phyloP scores from a whole-genome alignment of 2,888 invertebrate genomes.

The Hemistola chrysoprasaria region DNA sequence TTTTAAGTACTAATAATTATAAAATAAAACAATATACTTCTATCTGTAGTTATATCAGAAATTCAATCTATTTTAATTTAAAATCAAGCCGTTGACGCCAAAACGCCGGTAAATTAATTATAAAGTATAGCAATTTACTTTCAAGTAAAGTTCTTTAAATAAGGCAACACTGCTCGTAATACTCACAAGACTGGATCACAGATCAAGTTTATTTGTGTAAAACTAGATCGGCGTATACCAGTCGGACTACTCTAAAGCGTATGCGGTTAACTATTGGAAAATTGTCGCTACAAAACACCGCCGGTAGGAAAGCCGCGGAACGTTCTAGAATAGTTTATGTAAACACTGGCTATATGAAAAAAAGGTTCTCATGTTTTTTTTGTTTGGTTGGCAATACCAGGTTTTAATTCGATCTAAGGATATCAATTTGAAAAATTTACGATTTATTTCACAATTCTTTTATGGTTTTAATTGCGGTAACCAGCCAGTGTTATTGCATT shows the following conservation, averaged over 20 bases:
- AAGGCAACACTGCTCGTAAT: slow-evolving; percentile 27
- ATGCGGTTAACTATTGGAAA: slow-evolving; percentile 44
- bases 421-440: too few relatives aligned
- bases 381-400: too few relatives aligned
- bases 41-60: too few relatives aligned
- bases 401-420: not conserved
- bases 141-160: slow-evolving; percentile 22
- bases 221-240: slow-evolving; percentile 40
- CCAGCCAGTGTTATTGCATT: not conserved
- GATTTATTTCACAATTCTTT: too few relatives aligned
- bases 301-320: slow-evolving; percentile 61
- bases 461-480: too few relatives aligned
- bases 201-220: slow-evolving; percentile 54
- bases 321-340: slow-evolving; percentile 51
- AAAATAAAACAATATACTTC: too few relatives aligned
- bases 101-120: too few relatives aligned
- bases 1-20: too few relatives aligned
- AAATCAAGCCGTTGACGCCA: too few relatives aligned
- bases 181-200: slow-evolving; percentile 41
- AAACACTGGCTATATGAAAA: slow-evolving; percentile 19
- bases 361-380: too few relatives aligned
- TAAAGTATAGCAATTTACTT: not conserved
- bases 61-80: too few relatives aligned
- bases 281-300: slow-evolving; percentile 38
- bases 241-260: slow-evolving; percentile 31